phyloP scores from a whole-genome alignment of 2,888 invertebrate species.

The Ecdyonurus torrentis region DNA sequence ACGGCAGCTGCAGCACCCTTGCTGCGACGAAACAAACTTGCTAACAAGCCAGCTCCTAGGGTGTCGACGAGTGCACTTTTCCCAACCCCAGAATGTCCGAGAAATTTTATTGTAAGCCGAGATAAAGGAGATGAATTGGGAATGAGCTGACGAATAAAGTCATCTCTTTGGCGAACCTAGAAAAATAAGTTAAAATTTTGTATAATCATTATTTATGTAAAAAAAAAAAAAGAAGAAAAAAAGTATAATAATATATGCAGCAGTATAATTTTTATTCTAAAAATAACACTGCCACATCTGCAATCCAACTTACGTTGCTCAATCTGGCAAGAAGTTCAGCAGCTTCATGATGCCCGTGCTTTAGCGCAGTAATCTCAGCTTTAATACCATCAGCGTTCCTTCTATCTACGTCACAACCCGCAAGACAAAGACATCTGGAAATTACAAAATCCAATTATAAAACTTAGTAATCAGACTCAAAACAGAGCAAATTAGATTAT shows the following conservation, averaged over 20 bases:
- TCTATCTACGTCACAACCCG: constrained; percentile 50
- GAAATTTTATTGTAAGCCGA: constrained; percentile 46
- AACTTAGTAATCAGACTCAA: not conserved
- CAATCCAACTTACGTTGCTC: constrained; percentile 36
- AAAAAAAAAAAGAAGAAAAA: too few relatives aligned
- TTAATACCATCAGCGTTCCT: constrained; percentile 51
- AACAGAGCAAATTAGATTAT: not conserved
- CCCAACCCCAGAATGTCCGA: constrained; percentile 57
- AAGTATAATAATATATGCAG: too few relatives aligned
- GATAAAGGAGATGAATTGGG: constrained; percentile 36
- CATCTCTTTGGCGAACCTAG: constrained; percentile 27
- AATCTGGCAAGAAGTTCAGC: constrained; percentile 47
- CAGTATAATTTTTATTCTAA: too few relatives aligned
- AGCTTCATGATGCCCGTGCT: constrained; percentile 50
- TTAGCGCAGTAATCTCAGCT: constrained; percentile 59
- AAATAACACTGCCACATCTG: not conserved
- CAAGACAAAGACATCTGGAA: constrained; percentile 43
- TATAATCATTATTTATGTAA: too few relatives aligned
- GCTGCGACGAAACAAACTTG: constrained; percentile 43
- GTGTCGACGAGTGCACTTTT: constrained; percentile 50
- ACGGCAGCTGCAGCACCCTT: constrained; percentile 17
- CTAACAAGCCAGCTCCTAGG: constrained; percentile 47
- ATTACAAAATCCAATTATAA: constrained; percentile 1
- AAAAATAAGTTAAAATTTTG: too few relatives aligned
- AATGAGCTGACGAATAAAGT: constrained; percentile 43